Base-by-base conservation (phyloP, 1,140 invertebrate genomes). In the Bombus soroeensis region DNA sequence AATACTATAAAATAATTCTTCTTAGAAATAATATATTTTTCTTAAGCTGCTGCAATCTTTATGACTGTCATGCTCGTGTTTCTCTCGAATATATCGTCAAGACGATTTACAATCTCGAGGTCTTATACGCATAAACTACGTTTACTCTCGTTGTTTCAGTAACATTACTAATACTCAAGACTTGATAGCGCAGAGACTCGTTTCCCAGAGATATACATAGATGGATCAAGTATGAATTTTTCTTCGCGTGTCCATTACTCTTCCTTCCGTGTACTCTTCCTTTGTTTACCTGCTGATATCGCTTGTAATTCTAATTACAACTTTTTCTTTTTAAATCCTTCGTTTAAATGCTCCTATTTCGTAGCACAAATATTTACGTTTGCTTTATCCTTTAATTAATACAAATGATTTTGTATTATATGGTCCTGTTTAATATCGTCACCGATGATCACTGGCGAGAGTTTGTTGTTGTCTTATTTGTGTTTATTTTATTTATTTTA, bases 141-240 rank as follows among this genome's bases (percentile, higher is more conserved):
- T 57, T 41, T 75, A 71, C 28, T 34, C 57, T n/a, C 34, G 64
- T 78, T 68, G 73, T 74, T 79, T 53, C 32, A 64, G 79, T 37
- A 75, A 81, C 75, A 68, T 85, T 84, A 81, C 87, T 78, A 83
- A 64, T 71, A 71, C 68, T 87, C 37, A 62, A 68, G 88, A 80
- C 41, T 81, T 41, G 25, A 72, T 72, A 41, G 70, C n/a, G 6
- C 25, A 1, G 22, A 39, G 25, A 41, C 37, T 28, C 73, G 73
- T 53, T 75, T 75, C 34, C 22, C 12, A 25, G 32, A 22, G 32
- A n/a, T 39, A 15, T 2, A 57, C 22, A 25, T 53, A 2, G 25
- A n/a, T 53, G 47, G 5, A 53, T 53, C 18, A 59, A 76, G 6
- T 59, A 62, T n/a, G 34, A 76, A 76, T 62, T 76, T 76, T 76